phyloP scores from a whole-genome alignment of 2,888 invertebrate species.

The Colostygia pectinataria region DNA sequence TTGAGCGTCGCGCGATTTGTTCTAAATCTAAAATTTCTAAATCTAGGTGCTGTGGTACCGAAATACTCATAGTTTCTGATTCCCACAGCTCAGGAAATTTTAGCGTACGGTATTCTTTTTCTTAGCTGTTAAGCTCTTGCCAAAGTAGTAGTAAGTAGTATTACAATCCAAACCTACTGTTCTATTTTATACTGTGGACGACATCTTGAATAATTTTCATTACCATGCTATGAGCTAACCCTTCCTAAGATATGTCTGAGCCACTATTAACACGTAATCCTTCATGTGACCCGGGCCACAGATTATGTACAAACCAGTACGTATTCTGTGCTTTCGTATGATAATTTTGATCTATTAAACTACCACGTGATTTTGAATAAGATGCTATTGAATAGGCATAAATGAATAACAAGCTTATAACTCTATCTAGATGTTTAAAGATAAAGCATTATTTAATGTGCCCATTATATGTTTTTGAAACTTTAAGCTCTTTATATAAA shows the following conservation, averaged over 20 bases:
- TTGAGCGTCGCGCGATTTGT: no score
- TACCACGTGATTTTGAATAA: constrained; percentile 56
- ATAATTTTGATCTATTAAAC: constrained; percentile 72
- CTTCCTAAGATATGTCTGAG: constrained; percentile 68
- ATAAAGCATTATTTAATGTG: constrained; percentile 10
- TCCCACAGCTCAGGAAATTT: no score
- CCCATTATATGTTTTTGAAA: background rate
- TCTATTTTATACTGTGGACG: constrained; percentile 6
- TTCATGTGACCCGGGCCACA: constrained; percentile 59
- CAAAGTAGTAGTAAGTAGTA: background rate
- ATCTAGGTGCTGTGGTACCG: no score
- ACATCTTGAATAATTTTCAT: constrained; percentile 66
- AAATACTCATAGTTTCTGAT: no score
- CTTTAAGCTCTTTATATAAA: background rate
- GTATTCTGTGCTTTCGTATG: constrained; percentile 56
- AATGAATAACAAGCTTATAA: constrained; percentile 53
- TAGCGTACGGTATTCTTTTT: no score
- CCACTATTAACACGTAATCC: constrained; percentile 73
- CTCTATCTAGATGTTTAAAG: constrained; percentile 24
- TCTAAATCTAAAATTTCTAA: no score
- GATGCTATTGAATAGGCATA: constrained; percentile 55
- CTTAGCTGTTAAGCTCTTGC: no score
- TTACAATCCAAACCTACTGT: no score
- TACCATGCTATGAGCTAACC: constrained; percentile 65
- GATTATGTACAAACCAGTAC: constrained; percentile 10